Evolutionary conservation across 2,113 vertebrate genomes (phyloP), one percentile per base, ranked within the genome.

Genomic region (Zosterops pallidus): DNA sequence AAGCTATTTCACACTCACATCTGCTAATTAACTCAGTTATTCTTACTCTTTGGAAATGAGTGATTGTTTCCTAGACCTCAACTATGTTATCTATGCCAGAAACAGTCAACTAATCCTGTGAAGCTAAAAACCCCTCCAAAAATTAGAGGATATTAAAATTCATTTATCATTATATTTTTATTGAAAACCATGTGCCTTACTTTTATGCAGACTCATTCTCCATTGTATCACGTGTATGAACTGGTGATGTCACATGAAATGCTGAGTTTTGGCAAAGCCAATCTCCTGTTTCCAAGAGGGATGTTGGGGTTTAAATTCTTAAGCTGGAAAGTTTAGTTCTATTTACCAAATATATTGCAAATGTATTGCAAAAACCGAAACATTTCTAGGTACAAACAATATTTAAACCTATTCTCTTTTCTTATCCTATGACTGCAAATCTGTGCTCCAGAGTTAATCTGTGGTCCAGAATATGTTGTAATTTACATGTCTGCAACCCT

Each of bases 11-110:
- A 80, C 21, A 16, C 4, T 79, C 21, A 79, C 8, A 67, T 71
- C 23, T 82, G 23, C 35, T 82, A 74, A 98, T 97, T 94, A 95
- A 93, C n/a, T 94, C 82, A 46, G 53, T 92, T 95, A 81, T 90
- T 92, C 90, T 95, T 92, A 78, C 26, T 96, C 37, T 90, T 83
- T 69, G 42, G 42, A 71, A 93, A 84, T 69, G 87, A 84, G 21
- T 86, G 83, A 94, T 94, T 94, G 55, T 67, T 46, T 93, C 56
- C 37, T 63, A 29, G 31, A 72, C 71, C 80, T 69, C 74, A 94
- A 47, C 67, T 69, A 14, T 9, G 24, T 55, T 83, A 86, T 88
- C 63, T 33, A 49, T 64, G 37, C 19, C 26, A 69, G 44, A 77
- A 29, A 65, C 4, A 70, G 41, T 57, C 82, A 83, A 64, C 62